Evolutionary conservation across 53 echinoderm and acorn worm species (phyloP), one percentile per base, ranked within the genome.

Genomic region (Luidia sarsii): DNA sequence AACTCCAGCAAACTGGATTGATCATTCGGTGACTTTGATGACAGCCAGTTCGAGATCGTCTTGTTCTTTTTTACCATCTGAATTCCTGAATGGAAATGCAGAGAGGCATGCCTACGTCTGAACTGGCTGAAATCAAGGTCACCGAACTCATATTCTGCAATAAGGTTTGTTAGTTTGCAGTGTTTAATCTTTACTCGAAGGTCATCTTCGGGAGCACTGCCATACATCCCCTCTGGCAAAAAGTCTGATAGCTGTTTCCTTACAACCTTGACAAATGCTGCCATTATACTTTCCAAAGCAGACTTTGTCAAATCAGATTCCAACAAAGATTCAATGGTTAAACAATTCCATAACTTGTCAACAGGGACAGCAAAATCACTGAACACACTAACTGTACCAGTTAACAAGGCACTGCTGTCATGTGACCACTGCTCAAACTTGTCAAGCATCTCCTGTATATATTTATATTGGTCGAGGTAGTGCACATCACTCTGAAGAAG

Each of bases 71-170:
- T 80, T 2, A 69, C 86, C 80, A 34, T 66, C 25, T 66, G 56
- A 0, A 68, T 46, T 10, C 80, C 53, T 7, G 59, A 57, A 48
- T 65, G 74, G 34, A 25, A 75, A 27, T 54, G 55, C 25, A 85
- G 56, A 2, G 86, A 86, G 5, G 80, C 87, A 64, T 70, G 71
- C 3, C 71, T 67, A 4, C 81, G 43, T 32, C 71, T 48, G 21
- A 87, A 80, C 43, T 70, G 87, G 48, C 80, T 80, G 24, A 81
- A 87, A 41, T 80, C 81, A 2, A 87, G 52, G 16, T 87, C 70
- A 21, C 87, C 80, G 70, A 71, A 87, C 46, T 81, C 81, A 39
- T 70, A 80, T 13, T 80, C 87, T 1, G 87, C 80, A 0, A 80
- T 81, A 36, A 80, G 71, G 37, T 87, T 70, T 1, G 87, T 87